A percentile compares a stretch with the other conserved stretches of the same genome.
Evolutionary conservation across 2,888 invertebrate genomes (phyloP).

Genomic region (Stenotaenia linearis): DNA sequence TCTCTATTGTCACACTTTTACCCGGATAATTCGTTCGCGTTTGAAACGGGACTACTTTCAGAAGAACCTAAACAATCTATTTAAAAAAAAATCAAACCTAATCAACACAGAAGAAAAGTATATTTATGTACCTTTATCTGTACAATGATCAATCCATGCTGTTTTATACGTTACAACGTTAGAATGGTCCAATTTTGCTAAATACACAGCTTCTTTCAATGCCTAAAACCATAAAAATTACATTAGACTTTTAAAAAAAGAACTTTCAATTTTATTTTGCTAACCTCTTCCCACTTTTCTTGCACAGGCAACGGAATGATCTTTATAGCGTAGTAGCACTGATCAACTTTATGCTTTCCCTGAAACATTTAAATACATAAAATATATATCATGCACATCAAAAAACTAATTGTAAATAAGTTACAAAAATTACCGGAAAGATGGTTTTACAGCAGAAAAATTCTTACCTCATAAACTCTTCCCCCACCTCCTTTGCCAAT

Average conservation of each 20-base stretch:
- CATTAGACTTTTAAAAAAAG: background rate
- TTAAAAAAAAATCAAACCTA: background rate
- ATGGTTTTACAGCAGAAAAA: too few species aligned
- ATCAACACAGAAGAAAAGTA: background rate
- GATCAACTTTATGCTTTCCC: background rate
- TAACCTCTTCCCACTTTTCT: background rate
- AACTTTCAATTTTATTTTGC: background rate
- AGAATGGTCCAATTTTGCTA: conserved; percentile 21
- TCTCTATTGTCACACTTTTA: too few species aligned
- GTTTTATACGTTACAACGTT: conserved; percentile 29
- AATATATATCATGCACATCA: background rate
- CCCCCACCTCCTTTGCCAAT: conserved; percentile 10
- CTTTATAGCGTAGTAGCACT: background rate
- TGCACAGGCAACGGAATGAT: background rate
- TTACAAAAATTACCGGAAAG: too few species aligned
- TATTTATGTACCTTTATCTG: background rate
- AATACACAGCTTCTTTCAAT: background rate
- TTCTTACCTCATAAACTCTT: background rate
- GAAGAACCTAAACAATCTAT: background rate
- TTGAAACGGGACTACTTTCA: background rate
- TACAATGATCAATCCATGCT: conserved; percentile 28
- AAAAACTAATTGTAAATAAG: background rate
- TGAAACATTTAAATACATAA: background rate
- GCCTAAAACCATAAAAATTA: background rate
- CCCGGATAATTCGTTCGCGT: background rate